These are phyloP conservation scores for Sclerodermus sp. DNA, from an alignment of 2,888 invertebrate species.

Conservation along the genomic window DNA sequence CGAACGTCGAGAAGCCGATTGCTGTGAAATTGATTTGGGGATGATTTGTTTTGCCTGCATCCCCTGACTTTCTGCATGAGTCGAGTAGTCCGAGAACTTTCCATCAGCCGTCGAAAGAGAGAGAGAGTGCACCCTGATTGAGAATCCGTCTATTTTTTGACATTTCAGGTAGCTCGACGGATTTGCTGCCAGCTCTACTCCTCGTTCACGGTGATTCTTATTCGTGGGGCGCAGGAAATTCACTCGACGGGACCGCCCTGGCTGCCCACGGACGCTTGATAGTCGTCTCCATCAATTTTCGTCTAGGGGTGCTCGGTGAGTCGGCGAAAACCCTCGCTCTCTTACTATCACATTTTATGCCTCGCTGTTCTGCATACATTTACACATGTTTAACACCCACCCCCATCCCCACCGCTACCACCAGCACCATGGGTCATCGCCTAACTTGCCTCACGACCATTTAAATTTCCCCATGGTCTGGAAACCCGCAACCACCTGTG, in stretches of 20 bases:
- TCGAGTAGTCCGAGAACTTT: no score
- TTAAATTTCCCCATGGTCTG: no score
- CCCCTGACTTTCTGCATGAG: no score
- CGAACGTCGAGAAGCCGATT: no score
- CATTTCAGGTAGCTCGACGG: constrained; percentile 61
- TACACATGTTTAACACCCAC: no score
- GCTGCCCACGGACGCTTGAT: constrained; percentile 89
- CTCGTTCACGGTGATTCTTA: constrained; percentile 94
- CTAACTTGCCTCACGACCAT: background rate
- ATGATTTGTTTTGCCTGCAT: no score
- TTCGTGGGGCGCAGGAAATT: constrained; percentile 96
- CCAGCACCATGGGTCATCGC: constrained; percentile 1
- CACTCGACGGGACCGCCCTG: constrained; percentile 94
- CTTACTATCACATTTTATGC: no score
- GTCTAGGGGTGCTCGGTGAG: constrained; percentile 73
- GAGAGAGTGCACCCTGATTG: background rate
- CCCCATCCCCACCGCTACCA: no score
- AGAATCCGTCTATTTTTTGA: constrained; percentile 19
- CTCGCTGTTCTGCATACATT: no score
- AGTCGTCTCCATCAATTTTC: constrained; percentile 89
- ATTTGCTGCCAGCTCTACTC: constrained; percentile 78
- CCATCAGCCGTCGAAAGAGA: no score
- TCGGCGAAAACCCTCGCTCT: background rate
- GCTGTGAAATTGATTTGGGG: no score
- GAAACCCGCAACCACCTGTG: no score